Base-by-base conservation (phyloP, 2,797 vertebrate species). In the Mus spretus region DNA sequence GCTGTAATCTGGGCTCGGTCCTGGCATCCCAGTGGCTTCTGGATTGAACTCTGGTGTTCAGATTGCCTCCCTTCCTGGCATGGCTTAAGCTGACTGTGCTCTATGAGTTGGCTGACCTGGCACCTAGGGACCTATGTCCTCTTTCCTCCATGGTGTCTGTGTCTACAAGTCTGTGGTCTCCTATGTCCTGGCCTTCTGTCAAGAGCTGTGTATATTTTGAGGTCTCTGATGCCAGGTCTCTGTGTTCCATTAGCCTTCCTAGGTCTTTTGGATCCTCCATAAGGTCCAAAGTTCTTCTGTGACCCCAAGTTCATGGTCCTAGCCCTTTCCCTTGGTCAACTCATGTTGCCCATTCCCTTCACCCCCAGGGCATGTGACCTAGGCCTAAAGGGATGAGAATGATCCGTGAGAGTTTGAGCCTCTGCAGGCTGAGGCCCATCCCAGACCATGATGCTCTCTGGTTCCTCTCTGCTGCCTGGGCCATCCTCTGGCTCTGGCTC, bases 361-460 rank as follows among this genome's bases (percentile, higher is more conserved):
- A n/a, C 17, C n/a, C 44, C 17, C 34, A 3, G 4, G 3, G 15
- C 10, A 1, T 0, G 0, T 1, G 53, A 75, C 15, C 1, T 26
- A 7, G 63, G 12, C 28, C 34, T 12, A 10, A 67, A 6, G 26
- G 26, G 1, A 0, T 24, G 24, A 57, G 47, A 20, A 84, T 20
- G 24, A 6, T 20, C 40, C 40, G 0, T 14, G 28, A 28, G 24
- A 47, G 57, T 9, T 12, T 2, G 17, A 91, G 70, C 3, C n/a
- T 79, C 78, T 34, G 3, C 50, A 93, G 70, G 53, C 15, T 47
- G 11, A 81, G 28, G 50, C 75, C 10, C 26, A 53, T 11, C 19
- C 31, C 24, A 19, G 19, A 19, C 26, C 4, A 12, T 40, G 65
- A 63, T 47, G 19, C 74, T 77, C 53, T 61, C 82, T 77, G 31